Percentiles rank a stretch among this genome's conserved stretches.
Conservation (phyloP, 2,888 invertebrate species). For the Ectemnius lituratus region DNA sequence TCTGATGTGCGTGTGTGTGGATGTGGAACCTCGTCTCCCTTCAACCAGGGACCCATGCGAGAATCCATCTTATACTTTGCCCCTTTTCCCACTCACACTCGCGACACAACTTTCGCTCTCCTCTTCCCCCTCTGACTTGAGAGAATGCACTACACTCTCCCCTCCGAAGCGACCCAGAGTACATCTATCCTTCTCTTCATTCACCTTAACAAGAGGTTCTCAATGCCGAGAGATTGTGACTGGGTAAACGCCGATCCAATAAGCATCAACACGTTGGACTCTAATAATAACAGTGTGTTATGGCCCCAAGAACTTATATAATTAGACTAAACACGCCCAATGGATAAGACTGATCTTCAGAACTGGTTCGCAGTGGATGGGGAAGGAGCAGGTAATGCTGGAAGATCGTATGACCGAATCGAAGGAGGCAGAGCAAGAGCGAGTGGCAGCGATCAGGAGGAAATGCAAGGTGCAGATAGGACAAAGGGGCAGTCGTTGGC, state of each 20-base stretch:
- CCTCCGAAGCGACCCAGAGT: neutral
- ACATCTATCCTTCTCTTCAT: neutral
- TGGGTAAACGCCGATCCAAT: too few species aligned
- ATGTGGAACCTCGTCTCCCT: neutral
- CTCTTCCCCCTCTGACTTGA: conserved; percentile 15
- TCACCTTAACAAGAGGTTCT: conserved; percentile 9
- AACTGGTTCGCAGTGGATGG: neutral
- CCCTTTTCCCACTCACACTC: conserved; percentile 10
- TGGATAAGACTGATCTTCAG: too few species aligned
- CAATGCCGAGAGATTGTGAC: conserved; percentile 8
- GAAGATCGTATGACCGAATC: conserved; percentile 17
- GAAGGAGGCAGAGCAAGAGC: conserved; percentile 25
- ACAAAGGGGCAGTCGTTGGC: conserved; percentile 24
- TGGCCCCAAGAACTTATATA: too few species aligned
- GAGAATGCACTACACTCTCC: conserved; percentile 7
- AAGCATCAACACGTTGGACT: too few species aligned
- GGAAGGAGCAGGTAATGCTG: conserved; percentile 22
- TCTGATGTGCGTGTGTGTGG: too few species aligned
- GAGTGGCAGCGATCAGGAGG: conserved; percentile 18
- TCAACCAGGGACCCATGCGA: conserved; percentile 14
- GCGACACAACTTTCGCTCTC: conserved; percentile 6
- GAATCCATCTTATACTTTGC: conserved; percentile 22
- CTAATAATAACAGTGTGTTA: too few species aligned
- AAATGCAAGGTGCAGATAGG: conserved; percentile 21
- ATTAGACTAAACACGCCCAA: too few species aligned